These are phyloP conservation scores for Rhegmatorhina hoffmannsi DNA, from an alignment of 2,113 vertebrate genomes.

Conservation along the genomic window DNA sequence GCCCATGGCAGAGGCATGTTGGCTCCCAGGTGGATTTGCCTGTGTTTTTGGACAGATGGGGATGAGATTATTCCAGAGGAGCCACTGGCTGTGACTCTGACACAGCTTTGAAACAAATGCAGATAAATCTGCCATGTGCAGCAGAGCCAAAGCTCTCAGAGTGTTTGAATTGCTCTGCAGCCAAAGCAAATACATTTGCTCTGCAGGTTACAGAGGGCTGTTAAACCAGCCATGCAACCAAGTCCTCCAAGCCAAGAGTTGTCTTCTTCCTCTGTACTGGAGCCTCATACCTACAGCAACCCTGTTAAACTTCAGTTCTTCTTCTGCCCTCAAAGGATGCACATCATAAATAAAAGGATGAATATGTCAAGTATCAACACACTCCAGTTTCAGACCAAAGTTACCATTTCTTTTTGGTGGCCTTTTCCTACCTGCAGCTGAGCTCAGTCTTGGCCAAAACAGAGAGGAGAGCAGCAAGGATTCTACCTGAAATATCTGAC, in stretches of 20 bases:
- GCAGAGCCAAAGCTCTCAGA: background rate
- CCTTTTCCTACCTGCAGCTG: background rate
- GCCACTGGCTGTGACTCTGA: background rate
- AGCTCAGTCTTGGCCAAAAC: background rate
- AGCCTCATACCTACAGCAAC: background rate
- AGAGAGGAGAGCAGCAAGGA: background rate
- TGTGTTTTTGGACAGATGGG: background rate
- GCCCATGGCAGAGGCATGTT: background rate
- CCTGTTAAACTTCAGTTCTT: background rate
- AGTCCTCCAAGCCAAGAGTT: background rate
- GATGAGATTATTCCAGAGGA: background rate
- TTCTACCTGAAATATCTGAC: background rate
- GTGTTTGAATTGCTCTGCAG: conserved; percentile 15
- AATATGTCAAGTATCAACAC: background rate
- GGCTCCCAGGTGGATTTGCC: background rate
- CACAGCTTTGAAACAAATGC: background rate
- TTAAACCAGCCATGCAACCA: conserved; percentile 31
- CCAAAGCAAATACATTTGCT: conserved; percentile 57
- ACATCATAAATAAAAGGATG: background rate
- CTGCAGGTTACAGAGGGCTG: conserved; percentile 54
- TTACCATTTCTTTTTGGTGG: background rate
- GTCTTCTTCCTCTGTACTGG: background rate
- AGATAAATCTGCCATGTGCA: background rate
- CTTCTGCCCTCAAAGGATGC: background rate
- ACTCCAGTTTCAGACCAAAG: background rate